phyloP scores from a whole-genome alignment of 1,140 invertebrate genomes.

The Cherax destructor region DNA sequence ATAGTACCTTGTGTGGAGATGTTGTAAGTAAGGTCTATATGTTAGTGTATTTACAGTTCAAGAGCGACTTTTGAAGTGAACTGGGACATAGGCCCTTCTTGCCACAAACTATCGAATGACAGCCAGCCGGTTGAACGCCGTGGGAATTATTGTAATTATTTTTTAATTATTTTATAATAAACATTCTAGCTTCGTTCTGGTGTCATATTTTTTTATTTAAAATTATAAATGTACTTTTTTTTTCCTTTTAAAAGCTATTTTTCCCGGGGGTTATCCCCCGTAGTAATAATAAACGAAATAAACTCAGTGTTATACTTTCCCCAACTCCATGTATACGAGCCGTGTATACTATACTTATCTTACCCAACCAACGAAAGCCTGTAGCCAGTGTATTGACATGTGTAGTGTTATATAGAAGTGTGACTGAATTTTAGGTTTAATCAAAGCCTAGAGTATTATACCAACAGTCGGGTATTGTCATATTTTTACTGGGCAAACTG shows the following conservation, averaged over 20 bases:
- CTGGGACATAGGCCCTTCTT: conserved; percentile 65
- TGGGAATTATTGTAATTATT: conserved; percentile 52
- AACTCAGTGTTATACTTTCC: conserved; percentile 64
- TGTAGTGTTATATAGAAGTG: conserved; percentile 68
- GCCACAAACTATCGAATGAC: conserved; percentile 57
- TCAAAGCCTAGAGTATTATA: conserved; percentile 66
- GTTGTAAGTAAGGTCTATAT: conserved; percentile 68
- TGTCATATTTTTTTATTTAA: conserved; percentile 46
- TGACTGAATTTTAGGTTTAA: conserved; percentile 69
- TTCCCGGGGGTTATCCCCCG: conserved; percentile 33
- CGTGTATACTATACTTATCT: conserved; percentile 68
- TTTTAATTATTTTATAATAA: conserved; percentile 46
- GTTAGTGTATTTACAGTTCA: conserved; percentile 65
- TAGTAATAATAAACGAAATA: conserved; percentile 64
- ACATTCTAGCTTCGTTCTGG: conserved; percentile 38
- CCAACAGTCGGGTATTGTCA: conserved; percentile 66
- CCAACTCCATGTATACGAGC: conserved; percentile 67
- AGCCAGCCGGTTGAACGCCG: conserved; percentile 58
- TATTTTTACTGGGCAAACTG: conserved; percentile 57
- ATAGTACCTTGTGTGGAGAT: conserved; percentile 66
- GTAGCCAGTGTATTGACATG: conserved; percentile 66
- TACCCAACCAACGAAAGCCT: conserved; percentile 69
- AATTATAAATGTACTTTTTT: conserved; percentile 48
- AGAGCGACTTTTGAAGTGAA: conserved; percentile 49
- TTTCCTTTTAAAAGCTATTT: conserved; percentile 30